Base-by-base conservation (phyloP, 2,113 vertebrate species). In the Muntiacus reevesi region DNA sequence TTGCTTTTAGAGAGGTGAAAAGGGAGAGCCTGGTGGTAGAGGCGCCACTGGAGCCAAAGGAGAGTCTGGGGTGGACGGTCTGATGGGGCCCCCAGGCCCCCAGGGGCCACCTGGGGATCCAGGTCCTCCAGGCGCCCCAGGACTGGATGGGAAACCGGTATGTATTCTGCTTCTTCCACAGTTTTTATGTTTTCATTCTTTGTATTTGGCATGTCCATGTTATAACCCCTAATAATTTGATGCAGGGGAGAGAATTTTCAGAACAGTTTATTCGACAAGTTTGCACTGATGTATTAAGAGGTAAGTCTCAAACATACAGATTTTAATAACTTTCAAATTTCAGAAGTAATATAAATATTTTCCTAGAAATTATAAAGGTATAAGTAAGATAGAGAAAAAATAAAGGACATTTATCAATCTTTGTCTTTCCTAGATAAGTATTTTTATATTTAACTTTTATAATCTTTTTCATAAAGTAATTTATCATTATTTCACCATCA, bases 191-290 rank as follows among this genome's bases (percentile, higher is more conserved):
- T 45, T 87, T 25, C 6, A 28, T 91, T 90, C 43, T 95, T 97
- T 57, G 95, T 89, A 92, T 93, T 91, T 17, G 64, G 30, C 59
- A 2, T 2, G 13, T 33, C 23, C 60, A 23, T 91, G 15, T 98
- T 97, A 87, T 98, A 98, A 95, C 96, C 0, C 0, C 90, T 98
- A 76, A 98, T 57, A 97, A 45, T 98, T 98, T 97, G 81, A 96
- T 98, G 59, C 96, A 99, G 99, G 99, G 99, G 82, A 99, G 98
- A 98, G 99, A 99, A 93, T 98, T 99, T 98, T 99, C 99, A 57
- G 99, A 99, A 98, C 99, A 99, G 94, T 99, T 99, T 98, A 99
- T 99, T 98, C 99, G 99, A 7, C 99, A 99, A 98, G 99, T 99
- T 97, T 99, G 99, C 98, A 99, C 99, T 97, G 99, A 99, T 59